Percentiles rank a stretch among this genome's conserved stretches.
phyloP scores from a whole-genome alignment of 92 coral and sea anemone genomes.

The Chrysogorgia sp. region DNA sequence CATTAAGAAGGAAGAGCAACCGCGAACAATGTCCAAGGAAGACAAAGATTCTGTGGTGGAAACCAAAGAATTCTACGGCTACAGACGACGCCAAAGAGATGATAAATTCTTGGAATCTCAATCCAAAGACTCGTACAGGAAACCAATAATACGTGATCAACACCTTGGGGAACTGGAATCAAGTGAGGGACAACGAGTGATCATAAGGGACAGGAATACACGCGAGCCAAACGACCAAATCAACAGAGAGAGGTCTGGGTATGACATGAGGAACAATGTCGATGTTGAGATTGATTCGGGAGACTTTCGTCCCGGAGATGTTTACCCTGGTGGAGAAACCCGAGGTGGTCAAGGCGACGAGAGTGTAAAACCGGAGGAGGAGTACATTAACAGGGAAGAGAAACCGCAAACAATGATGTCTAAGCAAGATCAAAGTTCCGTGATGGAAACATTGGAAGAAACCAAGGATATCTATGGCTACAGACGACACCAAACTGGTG shows the following conservation, averaged over 20 bases:
- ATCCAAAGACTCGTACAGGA: conserved; percentile 4
- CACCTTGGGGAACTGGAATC: background rate
- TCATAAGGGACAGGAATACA: no score
- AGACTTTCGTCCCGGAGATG: no score
- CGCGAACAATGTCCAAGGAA: background rate
- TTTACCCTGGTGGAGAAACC: background rate
- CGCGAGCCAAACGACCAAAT: background rate
- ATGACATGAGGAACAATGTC: no score
- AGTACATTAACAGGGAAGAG: background rate
- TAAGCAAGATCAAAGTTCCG: background rate
- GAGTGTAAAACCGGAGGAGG: background rate
- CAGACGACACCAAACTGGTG: background rate
- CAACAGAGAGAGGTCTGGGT: no score
- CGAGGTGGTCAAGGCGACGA: background rate
- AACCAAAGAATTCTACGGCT: conserved; percentile 36
- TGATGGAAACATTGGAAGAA: conserved; percentile 14
- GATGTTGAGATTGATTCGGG: no score
- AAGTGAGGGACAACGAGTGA: background rate
- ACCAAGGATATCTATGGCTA: conserved; percentile 24
- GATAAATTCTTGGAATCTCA: background rate
- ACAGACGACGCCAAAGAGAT: conserved; percentile 8
- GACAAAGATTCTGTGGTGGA: background rate
- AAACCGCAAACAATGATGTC: background rate
- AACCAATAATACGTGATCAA: background rate
- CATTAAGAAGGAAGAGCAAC: background rate